Percentiles rank a stretch among this genome's conserved stretches.
These are phyloP conservation scores for Brachionus plicatilis DNA, from an alignment of 1,140 invertebrate species.

Conservation along the genomic window DNA sequence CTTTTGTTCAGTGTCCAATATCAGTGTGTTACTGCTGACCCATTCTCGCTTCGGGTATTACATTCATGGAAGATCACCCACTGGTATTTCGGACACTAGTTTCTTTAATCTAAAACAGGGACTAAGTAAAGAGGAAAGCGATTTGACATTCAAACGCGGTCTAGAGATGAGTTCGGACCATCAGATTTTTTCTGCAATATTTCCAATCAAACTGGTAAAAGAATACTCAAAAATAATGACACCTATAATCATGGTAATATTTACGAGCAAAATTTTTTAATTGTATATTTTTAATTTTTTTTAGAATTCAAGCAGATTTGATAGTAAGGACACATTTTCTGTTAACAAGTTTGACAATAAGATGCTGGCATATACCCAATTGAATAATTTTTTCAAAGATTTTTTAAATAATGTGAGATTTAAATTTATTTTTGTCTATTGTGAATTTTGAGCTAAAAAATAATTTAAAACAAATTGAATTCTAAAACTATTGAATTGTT, in stretches of 20 bases:
- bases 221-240: slow-evolving; percentile 60
- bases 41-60: slow-evolving; percentile 72
- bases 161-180: slow-evolving; percentile 70
- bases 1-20: slow-evolving; percentile 73
- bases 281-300: not conserved
- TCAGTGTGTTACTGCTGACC: slow-evolving; percentile 72
- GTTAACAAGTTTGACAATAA: slow-evolving; percentile 44
- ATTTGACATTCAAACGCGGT: slow-evolving; percentile 72
- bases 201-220: slow-evolving; percentile 63
- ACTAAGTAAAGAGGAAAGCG: slow-evolving; percentile 69
- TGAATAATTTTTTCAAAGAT: slow-evolving; percentile 71
- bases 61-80: slow-evolving; percentile 78
- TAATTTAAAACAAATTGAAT: too few relatives aligned
- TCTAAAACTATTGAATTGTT: too few relatives aligned
- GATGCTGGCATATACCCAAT: slow-evolving; percentile 59
- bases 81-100: slow-evolving; percentile 77
- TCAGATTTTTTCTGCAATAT: slow-evolving; percentile 71
- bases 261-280: not conserved
- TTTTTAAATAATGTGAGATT: slow-evolving; percentile 71
- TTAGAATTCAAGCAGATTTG: not conserved
- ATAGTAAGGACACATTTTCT: not conserved
- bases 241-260: slow-evolving; percentile 4
- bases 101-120: slow-evolving; percentile 72
- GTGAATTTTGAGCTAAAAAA: too few relatives aligned
- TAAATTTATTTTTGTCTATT: slow-evolving; percentile 37